phyloP scores from a whole-genome alignment of 1,140 invertebrate species.

The Pygmarrhopalites habei region DNA sequence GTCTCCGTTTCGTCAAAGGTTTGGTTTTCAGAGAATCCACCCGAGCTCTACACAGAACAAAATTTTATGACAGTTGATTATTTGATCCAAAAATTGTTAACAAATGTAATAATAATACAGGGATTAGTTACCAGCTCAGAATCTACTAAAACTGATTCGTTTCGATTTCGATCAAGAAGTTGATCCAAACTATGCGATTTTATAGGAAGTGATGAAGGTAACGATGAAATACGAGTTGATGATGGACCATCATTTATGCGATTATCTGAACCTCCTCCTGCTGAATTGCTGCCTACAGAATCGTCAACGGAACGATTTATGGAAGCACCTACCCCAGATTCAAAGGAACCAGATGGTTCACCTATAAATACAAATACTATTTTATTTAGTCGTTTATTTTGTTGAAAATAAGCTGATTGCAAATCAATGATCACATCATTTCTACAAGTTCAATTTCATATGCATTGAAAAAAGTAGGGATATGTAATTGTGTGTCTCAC shows the following conservation, averaged over 20 bases:
- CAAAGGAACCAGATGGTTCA: slow-evolving; percentile 33
- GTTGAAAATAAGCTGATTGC: no score
- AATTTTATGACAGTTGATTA: neutral
- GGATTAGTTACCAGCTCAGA: slow-evolving; percentile 31
- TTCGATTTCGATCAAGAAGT: slow-evolving; percentile 10
- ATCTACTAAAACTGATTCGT: slow-evolving; percentile 19
- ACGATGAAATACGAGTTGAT: slow-evolving; percentile 13
- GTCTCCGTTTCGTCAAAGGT: slow-evolving; percentile 29
- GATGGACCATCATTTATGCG: slow-evolving; percentile 12
- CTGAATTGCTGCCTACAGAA: slow-evolving; percentile 1
- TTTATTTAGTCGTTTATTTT: no score
- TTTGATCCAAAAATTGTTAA: no score
- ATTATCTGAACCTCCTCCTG: neutral
- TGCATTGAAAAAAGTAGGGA: no score
- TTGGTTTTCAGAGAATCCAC: slow-evolving; percentile 28
- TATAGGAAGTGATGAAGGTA: neutral
- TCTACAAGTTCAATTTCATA: no score
- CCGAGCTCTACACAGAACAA: slow-evolving; percentile 22
- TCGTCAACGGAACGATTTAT: slow-evolving; percentile 35
- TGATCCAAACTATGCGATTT: slow-evolving; percentile 37
- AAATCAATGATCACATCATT: no score
- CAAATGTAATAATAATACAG: no score
- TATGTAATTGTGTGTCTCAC: no score
- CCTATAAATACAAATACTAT: slow-evolving; percentile 25
- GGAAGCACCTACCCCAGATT: slow-evolving; percentile 36